phyloP scores from a whole-genome alignment of 1,140 invertebrate species.

The Calliphora vicina region DNA sequence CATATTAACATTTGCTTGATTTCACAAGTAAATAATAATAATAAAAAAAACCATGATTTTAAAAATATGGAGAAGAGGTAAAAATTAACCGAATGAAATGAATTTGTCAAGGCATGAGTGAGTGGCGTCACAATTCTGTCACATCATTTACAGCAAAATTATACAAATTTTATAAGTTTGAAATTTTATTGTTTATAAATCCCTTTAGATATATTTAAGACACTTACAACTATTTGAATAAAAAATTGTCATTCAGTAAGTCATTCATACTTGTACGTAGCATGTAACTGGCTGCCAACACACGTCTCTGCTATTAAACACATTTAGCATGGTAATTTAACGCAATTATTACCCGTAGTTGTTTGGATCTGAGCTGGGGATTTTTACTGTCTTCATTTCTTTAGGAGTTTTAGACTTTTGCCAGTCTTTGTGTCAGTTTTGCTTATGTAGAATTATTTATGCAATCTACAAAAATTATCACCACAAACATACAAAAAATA shows the following conservation, averaged over 20 bases:
- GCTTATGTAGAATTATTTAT: neutral
- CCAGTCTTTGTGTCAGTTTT: neutral
- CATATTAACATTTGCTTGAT: neutral
- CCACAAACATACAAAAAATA: neutral
- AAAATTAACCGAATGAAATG: neutral
- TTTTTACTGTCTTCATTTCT: neutral
- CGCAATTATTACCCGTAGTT: conserved; percentile 27
- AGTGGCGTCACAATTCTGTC: conserved; percentile 33
- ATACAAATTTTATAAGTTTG: neutral
- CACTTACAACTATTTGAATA: neutral
- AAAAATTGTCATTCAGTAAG: neutral
- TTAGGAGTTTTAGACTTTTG: neutral
- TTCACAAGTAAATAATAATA: conserved; percentile 20
- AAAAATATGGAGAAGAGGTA: neutral
- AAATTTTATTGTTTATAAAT: neutral
- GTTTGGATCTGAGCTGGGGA: neutral
- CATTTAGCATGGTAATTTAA: conserved; percentile 38
- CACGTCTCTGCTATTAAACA: conserved; percentile 19
- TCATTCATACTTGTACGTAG: neutral
- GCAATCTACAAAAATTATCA: neutral
- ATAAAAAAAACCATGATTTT: neutral
- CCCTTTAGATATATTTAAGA: neutral
- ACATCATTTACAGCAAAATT: neutral
- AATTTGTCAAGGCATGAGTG: conserved; percentile 12
- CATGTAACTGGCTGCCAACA: neutral